phyloP scores from a whole-genome alignment of 2,797 vertebrate species.

The Lagorchestes hirsutus region DNA sequence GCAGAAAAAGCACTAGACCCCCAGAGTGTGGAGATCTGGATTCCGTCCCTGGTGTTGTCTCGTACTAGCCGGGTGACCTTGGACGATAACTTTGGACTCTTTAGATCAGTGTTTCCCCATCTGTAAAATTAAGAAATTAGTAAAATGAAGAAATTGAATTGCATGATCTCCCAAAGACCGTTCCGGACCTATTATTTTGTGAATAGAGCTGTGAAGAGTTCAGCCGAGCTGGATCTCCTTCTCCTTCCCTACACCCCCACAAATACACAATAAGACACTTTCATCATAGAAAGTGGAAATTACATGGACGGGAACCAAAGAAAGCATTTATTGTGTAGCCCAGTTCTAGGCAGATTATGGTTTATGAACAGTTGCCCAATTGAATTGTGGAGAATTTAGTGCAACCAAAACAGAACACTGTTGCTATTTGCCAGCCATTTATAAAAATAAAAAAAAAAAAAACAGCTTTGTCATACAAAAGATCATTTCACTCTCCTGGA shows the following conservation, averaged over 20 bases:
- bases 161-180: conserved; percentile 4
- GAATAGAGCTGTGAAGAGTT: background rate
- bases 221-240: background rate
- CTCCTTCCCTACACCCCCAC: conserved; percentile 15
- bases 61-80: conserved; percentile 60
- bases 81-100: conserved; percentile 19
- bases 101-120: conserved; percentile 34
- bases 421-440: conserved; percentile 28
- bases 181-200: conserved; percentile 43
- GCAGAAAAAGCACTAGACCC: background rate
- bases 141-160: conserved; percentile 37
- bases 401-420: conserved; percentile 48
- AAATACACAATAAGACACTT: conserved; percentile 59
- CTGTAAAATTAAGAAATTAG: conserved; percentile 39
- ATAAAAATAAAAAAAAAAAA: background rate
- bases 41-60: background rate
- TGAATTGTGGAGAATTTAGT: conserved; percentile 66
- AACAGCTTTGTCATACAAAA: conserved; percentile 33
- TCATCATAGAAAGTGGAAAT: conserved; percentile 60
- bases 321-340: conserved; percentile 78
- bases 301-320: conserved; percentile 74
- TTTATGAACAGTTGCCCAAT: conserved; percentile 68
- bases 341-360: conserved; percentile 52
- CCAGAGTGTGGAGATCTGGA: conserved; percentile 7
- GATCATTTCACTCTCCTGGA: background rate